Evolutionary conservation across 2,888 invertebrate species (phyloP), one percentile per base, ranked within the genome.

Genomic region (Acanthosepion pharaonis): DNA sequence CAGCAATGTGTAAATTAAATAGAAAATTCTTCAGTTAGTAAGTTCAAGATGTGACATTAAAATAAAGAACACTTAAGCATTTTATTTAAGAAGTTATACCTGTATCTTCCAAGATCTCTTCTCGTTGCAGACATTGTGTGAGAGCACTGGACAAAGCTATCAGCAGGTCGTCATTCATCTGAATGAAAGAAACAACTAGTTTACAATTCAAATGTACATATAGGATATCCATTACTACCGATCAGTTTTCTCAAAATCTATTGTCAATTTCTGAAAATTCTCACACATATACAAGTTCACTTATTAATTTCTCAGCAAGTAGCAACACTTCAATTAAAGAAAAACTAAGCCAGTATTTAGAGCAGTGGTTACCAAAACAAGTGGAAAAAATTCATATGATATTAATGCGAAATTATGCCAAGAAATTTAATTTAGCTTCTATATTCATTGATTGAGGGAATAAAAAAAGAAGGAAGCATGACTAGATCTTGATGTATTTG

Each of bases 61-160:
- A 42, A 42, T 42, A 42, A 42, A 42, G 42, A 42, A 42, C 42
- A 42, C 42, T 42, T 42, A 51, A 51, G 51, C 51, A 15, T 78
- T n/a, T n/a, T 6, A 9, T 9, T n/a, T 15, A 28, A 20, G 11
- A 92, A 25, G 51, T 51, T 9, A 42, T 95, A 96, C 96, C 96
- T 94, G 96, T 95, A 95, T 95, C 64, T 95, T 96, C 96, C 59
- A 95, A 94, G 93, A 96, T 94, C 49, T 95, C 95, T 95, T 95
- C 93, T 93, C 93, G 95, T 51, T 95, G 95, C 91, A 96, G 94
- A 95, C 95, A 95, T 95, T 96, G 95, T 51, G 96, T 95, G 42
- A 96, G 94, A 92, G 96, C 96, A 95, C 96, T 96, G 20, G 96
- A 96, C 18, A 96, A 49, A 94, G 96, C 96, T 91, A 96, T 95